Evolutionary conservation across 2,888 invertebrate species (phyloP), one percentile per base, ranked within the genome.

Genomic region (Diadromus collaris): DNA sequence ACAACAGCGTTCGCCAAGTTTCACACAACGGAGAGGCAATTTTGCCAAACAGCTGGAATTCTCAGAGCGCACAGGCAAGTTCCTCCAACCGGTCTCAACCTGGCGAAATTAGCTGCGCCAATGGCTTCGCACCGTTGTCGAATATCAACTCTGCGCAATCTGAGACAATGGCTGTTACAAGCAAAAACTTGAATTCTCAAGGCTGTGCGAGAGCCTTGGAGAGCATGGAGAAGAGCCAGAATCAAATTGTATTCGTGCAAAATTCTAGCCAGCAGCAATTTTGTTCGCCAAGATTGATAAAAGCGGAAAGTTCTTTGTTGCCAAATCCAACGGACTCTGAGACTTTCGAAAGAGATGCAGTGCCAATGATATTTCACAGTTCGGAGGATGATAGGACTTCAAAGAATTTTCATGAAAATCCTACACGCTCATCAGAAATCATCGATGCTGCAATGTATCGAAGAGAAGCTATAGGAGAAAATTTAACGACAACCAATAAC

Each of bases 1-100:
- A 56, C 38, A 72, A 58, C 64, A 71, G 41, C 19, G 48, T 34
- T 61, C 41, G 27, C 38, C 21, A 76, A 64, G 41, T 51, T 73
- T n/a, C 70, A 68, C 46, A 54, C 56, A 76, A 83, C 46, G 82
- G 81, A 34, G 67, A 83, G 9, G 84, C 85, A 38, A 82, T 83
- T 44, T 74, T 81, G 27, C 78, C 82, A 9, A 87, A 87, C 54
- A 81, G 84, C 38, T 89, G 88, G 88, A 87, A 84, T 46, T 63
- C 84, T 5, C 38, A 61, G 2, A 38, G 46, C 21, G 13, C 67
- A 44, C 34, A 64, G 21, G 21, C 67, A n/a, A 75, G 54, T 27
- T 19, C 68, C 44, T 54, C 29, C 38, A 41, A 76, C 9, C 29
- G 44, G 9, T 41, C 41, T 24, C 72, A 16, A 10, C 21, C 10